phyloP scores from a whole-genome alignment of 2,888 invertebrate genomes.

The Ophion costatus region DNA sequence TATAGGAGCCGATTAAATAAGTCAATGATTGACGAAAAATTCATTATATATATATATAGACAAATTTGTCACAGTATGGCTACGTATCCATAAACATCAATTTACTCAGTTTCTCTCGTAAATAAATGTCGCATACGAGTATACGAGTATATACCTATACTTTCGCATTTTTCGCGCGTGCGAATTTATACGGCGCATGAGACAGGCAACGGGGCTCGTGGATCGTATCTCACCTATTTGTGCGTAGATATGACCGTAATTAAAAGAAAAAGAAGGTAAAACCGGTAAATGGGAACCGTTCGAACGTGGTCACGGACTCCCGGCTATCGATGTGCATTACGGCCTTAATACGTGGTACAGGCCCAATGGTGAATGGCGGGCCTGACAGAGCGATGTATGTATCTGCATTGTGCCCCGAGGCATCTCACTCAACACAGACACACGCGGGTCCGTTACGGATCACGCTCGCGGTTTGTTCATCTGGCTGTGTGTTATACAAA shows the following conservation, averaged over 20 bases:
- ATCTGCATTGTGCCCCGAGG: constrained; percentile 34
- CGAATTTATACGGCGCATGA: neutral
- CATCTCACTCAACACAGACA: constrained; percentile 17
- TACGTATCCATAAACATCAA: neutral
- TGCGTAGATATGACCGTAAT: constrained; percentile 30
- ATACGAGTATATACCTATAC: neutral
- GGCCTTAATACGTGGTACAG: constrained; percentile 36
- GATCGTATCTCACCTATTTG: constrained; percentile 30
- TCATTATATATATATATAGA: neutral
- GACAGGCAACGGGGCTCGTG: neutral
- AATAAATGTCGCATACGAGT: constrained; percentile 13
- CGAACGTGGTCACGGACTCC: constrained; percentile 43
- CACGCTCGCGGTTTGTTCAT: constrained; percentile 24
- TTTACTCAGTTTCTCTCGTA: constrained; percentile 11
- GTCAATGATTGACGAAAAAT: neutral
- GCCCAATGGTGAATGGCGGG: constrained; percentile 49
- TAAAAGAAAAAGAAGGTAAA: constrained; percentile 34
- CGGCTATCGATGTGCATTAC: constrained; percentile 34
- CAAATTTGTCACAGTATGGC: neutral
- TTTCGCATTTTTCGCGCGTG: neutral
- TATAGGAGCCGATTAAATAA: no score
- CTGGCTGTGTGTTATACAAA: constrained; percentile 13
- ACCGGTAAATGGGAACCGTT: constrained; percentile 57
- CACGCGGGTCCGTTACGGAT: constrained; percentile 27
- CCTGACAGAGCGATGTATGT: constrained; percentile 33